These are phyloP conservation scores for Heliconius hewitsoni DNA, from an alignment of 1,140 invertebrate genomes.

Conservation along the genomic window DNA sequence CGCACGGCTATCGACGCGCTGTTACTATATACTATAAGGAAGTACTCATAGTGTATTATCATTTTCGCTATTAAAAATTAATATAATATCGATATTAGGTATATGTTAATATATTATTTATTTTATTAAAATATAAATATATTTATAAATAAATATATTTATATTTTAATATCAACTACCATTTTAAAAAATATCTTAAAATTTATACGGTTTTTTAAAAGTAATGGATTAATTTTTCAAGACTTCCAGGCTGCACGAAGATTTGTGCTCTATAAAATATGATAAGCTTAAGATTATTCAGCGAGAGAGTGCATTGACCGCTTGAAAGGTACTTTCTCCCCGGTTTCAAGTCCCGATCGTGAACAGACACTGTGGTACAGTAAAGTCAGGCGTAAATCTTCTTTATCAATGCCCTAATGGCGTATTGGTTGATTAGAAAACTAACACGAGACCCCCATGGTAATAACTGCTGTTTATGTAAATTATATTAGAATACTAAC, in stretches of 20 bases:
- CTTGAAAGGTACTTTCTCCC: conserved; percentile 34
- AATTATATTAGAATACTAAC: conserved; percentile 1
- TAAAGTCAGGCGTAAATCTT: conserved; percentile 16
- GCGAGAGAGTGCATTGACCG: conserved; percentile 30
- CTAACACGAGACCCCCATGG: conserved; percentile 44
- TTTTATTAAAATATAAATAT: too few species aligned
- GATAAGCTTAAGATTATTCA: conserved; percentile 20
- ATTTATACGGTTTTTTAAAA: background rate
- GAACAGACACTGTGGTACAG: conserved; percentile 19
- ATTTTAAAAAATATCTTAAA: background rate
- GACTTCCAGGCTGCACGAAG: background rate
- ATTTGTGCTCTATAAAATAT: conserved; percentile 22
- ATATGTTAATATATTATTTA: background rate
- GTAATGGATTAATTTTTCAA: background rate
- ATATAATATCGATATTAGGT: background rate
- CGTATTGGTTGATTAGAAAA: conserved; percentile 15
- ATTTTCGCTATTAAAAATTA: background rate
- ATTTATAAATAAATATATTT: too few species aligned
- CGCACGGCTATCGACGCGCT: conserved; percentile 30
- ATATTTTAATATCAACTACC: background rate
- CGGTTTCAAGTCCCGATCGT: conserved; percentile 24
- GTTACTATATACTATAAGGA: background rate
- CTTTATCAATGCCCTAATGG: conserved; percentile 13
- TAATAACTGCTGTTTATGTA: background rate
- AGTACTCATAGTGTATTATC: background rate